A percentile compares a stretch with the other conserved stretches of the same genome.
Conservation (phyloP, 2,797 vertebrate species). For the Trematomus bernacchii region DNA sequence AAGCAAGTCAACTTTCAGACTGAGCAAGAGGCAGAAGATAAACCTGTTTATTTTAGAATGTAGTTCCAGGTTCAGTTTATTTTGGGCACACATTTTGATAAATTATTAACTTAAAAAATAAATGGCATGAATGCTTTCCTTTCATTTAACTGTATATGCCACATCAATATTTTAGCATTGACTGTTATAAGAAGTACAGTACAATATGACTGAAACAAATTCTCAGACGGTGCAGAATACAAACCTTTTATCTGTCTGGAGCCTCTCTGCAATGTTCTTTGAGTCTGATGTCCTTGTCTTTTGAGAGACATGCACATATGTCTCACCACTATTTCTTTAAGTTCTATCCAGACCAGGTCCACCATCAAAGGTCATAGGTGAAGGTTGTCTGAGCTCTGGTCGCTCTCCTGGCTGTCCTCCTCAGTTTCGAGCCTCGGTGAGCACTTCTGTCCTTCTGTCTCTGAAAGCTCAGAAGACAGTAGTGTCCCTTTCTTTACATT, state of each 20-base stretch:
- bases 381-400: slow-evolving; percentile 93
- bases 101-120: slow-evolving; percentile 27
- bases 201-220: slow-evolving; percentile 77
- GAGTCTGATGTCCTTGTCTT: slow-evolving; percentile 77
- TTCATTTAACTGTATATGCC: slow-evolving; percentile 10
- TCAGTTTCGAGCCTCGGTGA: slow-evolving; percentile 83
- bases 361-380: slow-evolving; percentile 87
- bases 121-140: background rate
- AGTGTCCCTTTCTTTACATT: slow-evolving; percentile 98
- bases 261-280: slow-evolving; percentile 89
- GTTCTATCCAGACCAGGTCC: slow-evolving; percentile 10
- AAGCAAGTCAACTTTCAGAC: slow-evolving; percentile 40
- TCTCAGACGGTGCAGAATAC: slow-evolving; percentile 90
- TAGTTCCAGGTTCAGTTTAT: slow-evolving; percentile 4
- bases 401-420: slow-evolving; percentile 93
- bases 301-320: slow-evolving; percentile 34
- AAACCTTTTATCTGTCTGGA: slow-evolving; percentile 82
- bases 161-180: background rate
- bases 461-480: slow-evolving; percentile 95
- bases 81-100: slow-evolving; percentile 27
- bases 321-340: slow-evolving; percentile 31
- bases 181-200: slow-evolving; percentile 57
- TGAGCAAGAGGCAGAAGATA: slow-evolving; percentile 5
- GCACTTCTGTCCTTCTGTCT: slow-evolving; percentile 80
- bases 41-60: slow-evolving; percentile 25